Evolutionary conservation across 2,888 invertebrate species (phyloP), one percentile per base, ranked within the genome.

Genomic region (Caenorhabditis uteleia): DNA sequence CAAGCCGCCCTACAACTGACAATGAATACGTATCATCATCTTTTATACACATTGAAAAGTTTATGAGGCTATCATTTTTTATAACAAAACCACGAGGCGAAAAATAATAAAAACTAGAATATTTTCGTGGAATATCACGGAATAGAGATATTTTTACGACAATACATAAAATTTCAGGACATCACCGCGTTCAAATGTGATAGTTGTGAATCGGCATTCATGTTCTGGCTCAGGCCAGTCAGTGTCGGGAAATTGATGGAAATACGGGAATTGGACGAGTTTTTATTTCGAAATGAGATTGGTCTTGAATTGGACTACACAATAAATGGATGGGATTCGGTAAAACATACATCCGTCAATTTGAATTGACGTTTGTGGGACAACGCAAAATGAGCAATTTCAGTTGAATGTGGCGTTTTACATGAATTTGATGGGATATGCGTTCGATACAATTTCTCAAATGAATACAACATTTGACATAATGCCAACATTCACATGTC

Each of bases 161-260:
- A 14, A 31, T 12, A 10, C 10, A 12, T 31, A 31, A 12, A n/a
- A n/a, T 36, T 64, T 50, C n/a, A 77, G 74, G 82, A 82, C 46
- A 68, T 79, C 0, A 72, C 74, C 1, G 62, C 79, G 2, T 79
- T 82, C 70, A 77, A 77, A 47, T 81, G 81, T 51, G 77, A 79
- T 36, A 68, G 72, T 33, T 81, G 81, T 49, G 50, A 56, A 14
- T 68, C 67, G 14, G 75, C 74, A 2, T 53, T 67, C 23, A 68
- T 75, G 67, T 70, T 72, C 51, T 79, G 78, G 80, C 49, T 78
- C 34, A 47, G 78, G 38, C 74, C 76, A 2, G 76, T 73, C 56
- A 43, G 47, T 14, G 67, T 65, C 10, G 71, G 74, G 39, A 65
- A 59, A 26, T 25, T 60, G 18, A 50, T 64, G 62, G 68, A 71